A percentile compares a stretch with the other conserved stretches of the same genome.
phyloP scores from a whole-genome alignment of 2,797 vertebrate genomes.

The Acridotheres tristis region DNA sequence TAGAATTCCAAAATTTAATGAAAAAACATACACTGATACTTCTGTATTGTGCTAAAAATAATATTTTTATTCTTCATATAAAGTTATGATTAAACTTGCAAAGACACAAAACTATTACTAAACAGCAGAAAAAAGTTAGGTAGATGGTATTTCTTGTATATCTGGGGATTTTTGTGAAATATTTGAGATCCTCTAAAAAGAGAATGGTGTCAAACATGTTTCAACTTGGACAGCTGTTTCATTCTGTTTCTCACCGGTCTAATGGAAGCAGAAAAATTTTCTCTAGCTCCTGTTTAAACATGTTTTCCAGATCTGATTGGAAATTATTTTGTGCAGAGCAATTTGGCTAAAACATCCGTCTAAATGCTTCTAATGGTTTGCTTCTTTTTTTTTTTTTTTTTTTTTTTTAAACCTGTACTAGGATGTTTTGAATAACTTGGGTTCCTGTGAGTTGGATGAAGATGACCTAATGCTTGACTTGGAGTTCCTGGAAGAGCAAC shows the following conservation, averaged over 20 bases:
- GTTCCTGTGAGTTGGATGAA: constrained; percentile 96
- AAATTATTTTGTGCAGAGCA: neutral
- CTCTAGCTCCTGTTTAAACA: accelerated
- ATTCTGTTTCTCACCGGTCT: neutral
- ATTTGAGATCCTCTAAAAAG: neutral
- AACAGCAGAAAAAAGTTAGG: neutral
- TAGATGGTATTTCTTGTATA: neutral
- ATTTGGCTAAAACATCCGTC: neutral
- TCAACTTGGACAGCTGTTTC: neutral
- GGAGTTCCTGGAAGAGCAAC: constrained; percentile 93
- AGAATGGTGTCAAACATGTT: accelerated
- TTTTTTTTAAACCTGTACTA: neutral
- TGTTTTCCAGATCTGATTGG: neutral
- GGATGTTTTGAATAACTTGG: constrained; percentile 93
- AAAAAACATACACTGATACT: neutral
- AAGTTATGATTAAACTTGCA: neutral
- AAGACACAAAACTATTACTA: neutral
- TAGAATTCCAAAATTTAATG: neutral
- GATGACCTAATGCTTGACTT: constrained; percentile 98
- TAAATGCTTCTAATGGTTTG: neutral
- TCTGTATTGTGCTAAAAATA: neutral
- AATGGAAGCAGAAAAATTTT: neutral
- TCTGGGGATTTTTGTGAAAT: neutral
- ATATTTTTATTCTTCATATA: neutral
- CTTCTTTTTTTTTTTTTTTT: neutral